Evolutionary conservation across 2,797 vertebrate genomes (phyloP).

Genomic region (Rallus crepitans): DNA sequence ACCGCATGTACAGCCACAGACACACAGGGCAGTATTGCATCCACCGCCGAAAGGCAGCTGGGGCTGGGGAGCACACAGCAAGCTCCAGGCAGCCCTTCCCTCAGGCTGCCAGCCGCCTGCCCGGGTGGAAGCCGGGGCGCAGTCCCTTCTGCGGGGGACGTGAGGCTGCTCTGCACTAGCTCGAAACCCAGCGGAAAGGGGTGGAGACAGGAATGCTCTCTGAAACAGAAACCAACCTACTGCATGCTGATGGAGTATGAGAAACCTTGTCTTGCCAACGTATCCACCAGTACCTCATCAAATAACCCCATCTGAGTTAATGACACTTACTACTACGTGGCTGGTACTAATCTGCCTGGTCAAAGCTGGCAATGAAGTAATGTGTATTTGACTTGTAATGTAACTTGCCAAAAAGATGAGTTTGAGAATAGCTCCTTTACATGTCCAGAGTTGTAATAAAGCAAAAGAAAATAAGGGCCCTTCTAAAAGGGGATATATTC

Average conservation of each 20-base stretch:
- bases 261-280: not conserved
- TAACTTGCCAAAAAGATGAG: not conserved
- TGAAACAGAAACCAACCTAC: not conserved
- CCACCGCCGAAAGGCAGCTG: accelerated
- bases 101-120: not conserved
- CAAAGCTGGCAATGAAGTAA: not conserved
- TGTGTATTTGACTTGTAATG: not conserved
- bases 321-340: not conserved
- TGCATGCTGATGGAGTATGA: not conserved
- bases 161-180: accelerated
- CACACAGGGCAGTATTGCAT: not conserved
- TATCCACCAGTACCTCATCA: not conserved
- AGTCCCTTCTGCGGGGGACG: not conserved
- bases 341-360: not conserved
- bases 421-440: not conserved
- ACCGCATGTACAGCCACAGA: not conserved
- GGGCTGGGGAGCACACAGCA: not conserved
- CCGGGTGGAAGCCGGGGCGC: not conserved
- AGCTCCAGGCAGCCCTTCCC: too few species aligned
- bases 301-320: not conserved
- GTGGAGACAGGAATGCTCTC: not conserved
- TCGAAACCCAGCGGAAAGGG: not conserved
- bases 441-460: not conserved
- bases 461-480: not conserved
- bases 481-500: not conserved